Base-by-base conservation (phyloP, 2,113 vertebrate species). In the Erythrocercus mccallii region DNA sequence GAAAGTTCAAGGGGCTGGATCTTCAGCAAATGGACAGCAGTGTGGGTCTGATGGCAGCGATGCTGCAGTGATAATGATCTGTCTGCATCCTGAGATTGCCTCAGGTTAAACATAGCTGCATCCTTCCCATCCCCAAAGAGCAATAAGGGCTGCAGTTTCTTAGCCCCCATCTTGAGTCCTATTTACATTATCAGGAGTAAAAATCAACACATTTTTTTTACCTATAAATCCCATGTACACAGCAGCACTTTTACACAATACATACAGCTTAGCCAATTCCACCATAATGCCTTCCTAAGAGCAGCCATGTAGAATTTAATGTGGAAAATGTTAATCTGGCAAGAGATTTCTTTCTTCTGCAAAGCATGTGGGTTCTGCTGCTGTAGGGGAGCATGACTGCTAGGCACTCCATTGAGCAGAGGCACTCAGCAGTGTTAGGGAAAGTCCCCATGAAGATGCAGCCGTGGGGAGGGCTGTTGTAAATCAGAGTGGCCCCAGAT, bases 401-500 rank as follows among this genome's bases (percentile, higher is more conserved):
- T 38, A 47, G 47, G 64, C 62, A 47, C 60, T 23, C 23, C 33
- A n/a, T n/a, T 3, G 7, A 87, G 42, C 2, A 4, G 42, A 83
- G 86, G 22, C 25, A 33, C 45, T 79, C 35, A 57, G 81, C 62
- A 58, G 31, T 35, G 66, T 14, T 50, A 87, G 62, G 21, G 40
- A 45, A 70, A 45, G 65, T 79, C 83, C 60, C 77, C 28, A 22
- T 57, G 81, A 80, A 84, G 77, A 60, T 2, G 6, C 86, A 92
- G 88, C 81, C 12, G 1, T 0, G 1, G 70, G 57, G 45, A 69
- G 38, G 42, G 66, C 30, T 1, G 3, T 12, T 88, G 28, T 90
- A 95, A 92, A 93, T 92, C 86, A 86, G 51, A n/a, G 68, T 62
- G 81, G 68, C 50, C 64, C 60, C 53, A 76, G 56, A 57, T 81